A percentile compares a stretch with the other conserved stretches of the same genome.
Evolutionary conservation across 53 echinoderm and acorn worm species (phyloP).

Genomic region (Antedon mediterranea): DNA sequence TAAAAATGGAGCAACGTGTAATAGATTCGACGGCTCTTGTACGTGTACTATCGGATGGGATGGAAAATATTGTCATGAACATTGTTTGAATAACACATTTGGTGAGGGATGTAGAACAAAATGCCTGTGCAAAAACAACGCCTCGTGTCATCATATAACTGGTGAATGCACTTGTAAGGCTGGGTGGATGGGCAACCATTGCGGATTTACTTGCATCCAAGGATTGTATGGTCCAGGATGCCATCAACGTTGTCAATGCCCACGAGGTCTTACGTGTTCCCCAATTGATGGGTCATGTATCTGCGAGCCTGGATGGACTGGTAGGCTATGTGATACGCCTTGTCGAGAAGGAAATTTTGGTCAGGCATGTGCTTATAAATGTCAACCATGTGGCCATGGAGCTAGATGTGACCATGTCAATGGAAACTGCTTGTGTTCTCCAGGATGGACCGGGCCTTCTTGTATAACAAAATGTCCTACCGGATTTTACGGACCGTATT

Average conservation of each 20-base stretch:
- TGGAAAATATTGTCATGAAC: conserved; percentile 46
- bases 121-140: conserved; percentile 20
- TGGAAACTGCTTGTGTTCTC: conserved; percentile 43
- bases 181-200: not conserved
- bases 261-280: not conserved
- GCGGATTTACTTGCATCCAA: not conserved
- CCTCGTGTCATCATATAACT: not conserved
- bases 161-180: conserved; percentile 4
- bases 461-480: conserved; percentile 40
- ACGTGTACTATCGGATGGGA: conserved; percentile 46
- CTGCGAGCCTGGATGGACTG: conserved; percentile 41
- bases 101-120: conserved; percentile 15
- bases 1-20: conserved; percentile 33
- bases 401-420: conserved; percentile 51
- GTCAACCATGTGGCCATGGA: conserved; percentile 11
- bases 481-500: conserved; percentile 50
- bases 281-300: conserved; percentile 32
- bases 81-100: conserved; percentile 20
- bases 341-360: conserved; percentile 38
- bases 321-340: conserved; percentile 17
- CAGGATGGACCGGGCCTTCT: conserved; percentile 52
- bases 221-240: conserved; percentile 5
- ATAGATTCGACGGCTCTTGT: conserved; percentile 48
- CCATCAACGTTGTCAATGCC: not conserved
- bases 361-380: conserved; percentile 40